phyloP scores from a whole-genome alignment of 1,140 invertebrate species.

The silkworm (Bombyx mori) region ASM3026992v2 NC_085116.1:10534501-10535000 shows the following conservation, averaged over 20 bases:
- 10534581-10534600: conserved; percentile 49
- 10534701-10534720: conserved; percentile 38
- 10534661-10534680: too few relatives aligned
- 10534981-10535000: too few relatives aligned
- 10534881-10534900: too few relatives aligned
- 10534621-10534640: conserved; percentile 46
- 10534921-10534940: too few relatives aligned
- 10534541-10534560: conserved; percentile 52
- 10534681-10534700: conserved; percentile 25
- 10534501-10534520: conserved; percentile 27
- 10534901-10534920: too few relatives aligned
- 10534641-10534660: conserved; percentile 13
- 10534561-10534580: conserved; percentile 60
- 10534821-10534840: too few relatives aligned
- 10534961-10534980: too few relatives aligned
- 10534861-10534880: too few relatives aligned
- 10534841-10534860: too few relatives aligned
- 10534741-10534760: conserved; percentile 22
- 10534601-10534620: conserved; percentile 36
- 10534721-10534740: conserved; percentile 48
- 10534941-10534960: too few relatives aligned
- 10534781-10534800: conserved; percentile 10
- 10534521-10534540: conserved; percentile 52
- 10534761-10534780: not conserved
- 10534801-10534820: conserved; percentile 10